Conservation (phyloP, 2,888 invertebrate genomes). For the Melitaea athalia region DNA sequence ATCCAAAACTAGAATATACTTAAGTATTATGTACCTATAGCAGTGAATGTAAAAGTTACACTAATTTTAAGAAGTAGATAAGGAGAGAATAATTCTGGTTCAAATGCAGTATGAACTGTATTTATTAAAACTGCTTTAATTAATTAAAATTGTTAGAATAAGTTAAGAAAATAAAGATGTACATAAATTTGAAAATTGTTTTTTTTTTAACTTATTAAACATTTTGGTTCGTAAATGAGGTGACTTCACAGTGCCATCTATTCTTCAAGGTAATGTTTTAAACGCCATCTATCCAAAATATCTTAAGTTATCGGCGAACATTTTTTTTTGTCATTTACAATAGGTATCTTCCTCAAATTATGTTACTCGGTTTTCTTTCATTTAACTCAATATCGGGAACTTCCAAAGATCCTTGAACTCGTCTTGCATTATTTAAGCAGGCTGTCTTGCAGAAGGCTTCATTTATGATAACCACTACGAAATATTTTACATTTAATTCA, state of each 20-base stretch:
- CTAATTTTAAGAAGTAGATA: constrained; percentile 12
- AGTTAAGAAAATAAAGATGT: constrained; percentile 39
- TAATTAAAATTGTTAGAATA: constrained; percentile 42
- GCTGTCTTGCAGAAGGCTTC: constrained; percentile 64
- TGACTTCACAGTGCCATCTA: constrained; percentile 45
- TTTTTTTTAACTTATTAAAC: constrained; percentile 38
- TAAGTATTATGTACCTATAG: constrained; percentile 18
- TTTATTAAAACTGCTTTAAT: constrained; percentile 73
- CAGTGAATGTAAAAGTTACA: constrained; percentile 18
- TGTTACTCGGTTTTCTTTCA: constrained; percentile 47
- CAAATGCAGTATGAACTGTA: constrained; percentile 47
- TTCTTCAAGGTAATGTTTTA: constrained; percentile 4
- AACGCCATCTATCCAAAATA: neutral
- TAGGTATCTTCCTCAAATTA: constrained; percentile 2
- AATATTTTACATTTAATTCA: constrained; percentile 20
- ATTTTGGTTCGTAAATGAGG: constrained; percentile 7
- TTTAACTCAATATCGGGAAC: constrained; percentile 55
- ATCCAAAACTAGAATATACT: constrained; percentile 27
- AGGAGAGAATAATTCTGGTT: constrained; percentile 27
- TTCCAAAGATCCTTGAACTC: constrained; percentile 39
- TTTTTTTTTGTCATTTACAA: neutral
- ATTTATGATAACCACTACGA: constrained; percentile 65
- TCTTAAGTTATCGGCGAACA: constrained; percentile 31
- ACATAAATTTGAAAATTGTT: constrained; percentile 38
- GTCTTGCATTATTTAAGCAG: constrained; percentile 55